Evolutionary conservation across 2,797 vertebrate species (phyloP).

Genomic region (Poecile montanus): DNA sequence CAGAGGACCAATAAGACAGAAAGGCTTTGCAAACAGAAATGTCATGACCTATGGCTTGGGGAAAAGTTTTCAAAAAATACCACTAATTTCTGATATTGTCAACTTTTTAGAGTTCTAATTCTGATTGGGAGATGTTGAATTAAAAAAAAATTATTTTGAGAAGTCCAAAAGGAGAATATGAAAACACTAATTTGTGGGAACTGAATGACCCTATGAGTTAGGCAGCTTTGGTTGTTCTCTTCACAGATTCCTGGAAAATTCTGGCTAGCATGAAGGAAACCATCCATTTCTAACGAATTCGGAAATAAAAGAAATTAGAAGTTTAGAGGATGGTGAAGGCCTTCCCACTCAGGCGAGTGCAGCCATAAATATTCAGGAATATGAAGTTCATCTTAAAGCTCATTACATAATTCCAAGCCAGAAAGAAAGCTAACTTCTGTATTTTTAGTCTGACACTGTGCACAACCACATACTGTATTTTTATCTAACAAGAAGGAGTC

Average conservation of each 20-base stretch:
- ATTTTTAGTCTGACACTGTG: not conserved
- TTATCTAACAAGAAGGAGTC: slow-evolving; percentile 54
- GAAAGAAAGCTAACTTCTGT: slow-evolving; percentile 5
- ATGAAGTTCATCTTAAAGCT: not conserved
- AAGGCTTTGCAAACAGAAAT: not conserved
- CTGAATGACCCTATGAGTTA: not conserved
- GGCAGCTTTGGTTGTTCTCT: not conserved
- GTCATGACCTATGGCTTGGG: not conserved
- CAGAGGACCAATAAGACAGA: not conserved
- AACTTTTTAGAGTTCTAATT: not conserved
- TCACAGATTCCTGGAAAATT: not conserved
- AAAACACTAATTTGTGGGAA: not conserved
- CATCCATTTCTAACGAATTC: not conserved
- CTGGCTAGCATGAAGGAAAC: not conserved
- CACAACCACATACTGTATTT: not conserved
- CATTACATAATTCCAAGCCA: not conserved
- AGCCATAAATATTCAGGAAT: not conserved
- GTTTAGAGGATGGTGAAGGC: not conserved
- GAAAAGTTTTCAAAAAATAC: not conserved
- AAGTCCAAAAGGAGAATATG: not conserved
- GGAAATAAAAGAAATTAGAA: not conserved
- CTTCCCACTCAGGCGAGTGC: not conserved
- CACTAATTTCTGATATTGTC: not conserved
- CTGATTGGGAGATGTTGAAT: not conserved
- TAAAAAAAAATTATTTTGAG: not conserved